Evolutionary conservation across 2,113 vertebrate species (phyloP), one percentile per base, ranked within the genome.

Genomic region (Aegithalos caudatus): DNA sequence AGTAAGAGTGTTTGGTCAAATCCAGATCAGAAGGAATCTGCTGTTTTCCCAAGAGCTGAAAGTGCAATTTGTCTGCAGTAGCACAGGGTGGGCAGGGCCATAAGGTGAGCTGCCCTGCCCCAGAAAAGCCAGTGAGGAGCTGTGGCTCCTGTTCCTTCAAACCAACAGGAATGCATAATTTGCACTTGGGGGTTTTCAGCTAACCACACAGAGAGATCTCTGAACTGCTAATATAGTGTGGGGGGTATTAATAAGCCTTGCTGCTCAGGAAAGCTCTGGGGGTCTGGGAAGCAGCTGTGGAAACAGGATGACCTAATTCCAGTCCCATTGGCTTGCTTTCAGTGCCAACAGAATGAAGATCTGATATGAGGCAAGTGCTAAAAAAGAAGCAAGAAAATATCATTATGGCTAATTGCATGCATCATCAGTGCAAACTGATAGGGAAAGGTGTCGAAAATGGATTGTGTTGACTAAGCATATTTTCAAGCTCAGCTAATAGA

Each of bases 41-140:
- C 27, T 80, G 14, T 60, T 57, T 56, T 70, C 29, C 27, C 28
- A 53, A 42, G 37, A 64, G 51, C 33, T 66, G 33, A 12, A 62
- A 47, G 38, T 31, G 20, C 23, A 8, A 7, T 47, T 73, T 66
- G 12, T n/a, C 48, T 54, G 38, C 8, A 8, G 56, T 27, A 47
- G n/a, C 9, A 3, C 19, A 11, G 57, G 14, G 40, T 21, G 17
- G 31, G 61, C 70, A 20, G 48, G 25, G 33, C 23, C 33, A 29
- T 2, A 0, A 9, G 14, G 17, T 44, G 50, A n/a, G 42, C n/a
- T 62, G 57, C 8, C 38, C 33, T 0, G 0, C 35, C 2, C 3
- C 40, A 70, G 33, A 53, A 58, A 48, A 71, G 42, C 51, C 1
- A 6, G 19, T 2, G 11, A 38, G n/a, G 58, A 70, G 35, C 58